Conservation (phyloP, 2,113 vertebrate genomes). For the Hippocampus comes region DNA sequence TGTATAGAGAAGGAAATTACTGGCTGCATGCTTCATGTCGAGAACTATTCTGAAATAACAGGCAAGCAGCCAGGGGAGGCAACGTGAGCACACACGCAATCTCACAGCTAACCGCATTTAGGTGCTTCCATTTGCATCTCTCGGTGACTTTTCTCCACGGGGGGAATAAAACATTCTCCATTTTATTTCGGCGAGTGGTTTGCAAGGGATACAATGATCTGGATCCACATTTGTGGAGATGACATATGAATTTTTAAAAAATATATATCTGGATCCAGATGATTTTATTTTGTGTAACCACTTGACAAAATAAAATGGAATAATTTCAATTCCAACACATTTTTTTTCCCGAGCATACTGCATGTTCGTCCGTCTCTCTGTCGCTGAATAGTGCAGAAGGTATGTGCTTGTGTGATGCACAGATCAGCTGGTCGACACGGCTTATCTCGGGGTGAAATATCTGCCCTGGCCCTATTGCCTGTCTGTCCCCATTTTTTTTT, state of each 20-base stretch:
- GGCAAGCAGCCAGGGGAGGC: constrained; percentile 2
- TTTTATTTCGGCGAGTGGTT: too few species aligned
- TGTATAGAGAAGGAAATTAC: constrained; percentile 18
- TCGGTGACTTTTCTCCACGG: not conserved
- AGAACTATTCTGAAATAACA: constrained; percentile 41
- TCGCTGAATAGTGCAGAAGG: not conserved
- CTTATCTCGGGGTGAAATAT: constrained; percentile 62
- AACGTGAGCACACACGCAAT: not conserved
- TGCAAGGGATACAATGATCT: too few species aligned
- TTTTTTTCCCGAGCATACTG: too few species aligned
- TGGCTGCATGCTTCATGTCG: constrained; percentile 6
- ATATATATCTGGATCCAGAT: not conserved
- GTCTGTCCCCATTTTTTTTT: constrained; percentile 57
- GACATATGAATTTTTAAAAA: too few species aligned
- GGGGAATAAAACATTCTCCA: too few species aligned
- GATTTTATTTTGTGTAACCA: too few species aligned
- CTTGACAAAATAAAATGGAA: too few species aligned
- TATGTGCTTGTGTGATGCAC: constrained; percentile 17
- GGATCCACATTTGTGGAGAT: too few species aligned
- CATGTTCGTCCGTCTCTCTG: not conserved
- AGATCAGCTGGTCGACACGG: constrained; percentile 34
- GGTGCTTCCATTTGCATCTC: not conserved
- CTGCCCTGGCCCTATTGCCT: constrained; percentile 41
- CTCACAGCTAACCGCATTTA: not conserved
- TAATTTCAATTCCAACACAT: too few species aligned